Evolutionary conservation across 1,140 invertebrate species (phyloP).

Genomic region (Ruditapes philippinarum): DNA sequence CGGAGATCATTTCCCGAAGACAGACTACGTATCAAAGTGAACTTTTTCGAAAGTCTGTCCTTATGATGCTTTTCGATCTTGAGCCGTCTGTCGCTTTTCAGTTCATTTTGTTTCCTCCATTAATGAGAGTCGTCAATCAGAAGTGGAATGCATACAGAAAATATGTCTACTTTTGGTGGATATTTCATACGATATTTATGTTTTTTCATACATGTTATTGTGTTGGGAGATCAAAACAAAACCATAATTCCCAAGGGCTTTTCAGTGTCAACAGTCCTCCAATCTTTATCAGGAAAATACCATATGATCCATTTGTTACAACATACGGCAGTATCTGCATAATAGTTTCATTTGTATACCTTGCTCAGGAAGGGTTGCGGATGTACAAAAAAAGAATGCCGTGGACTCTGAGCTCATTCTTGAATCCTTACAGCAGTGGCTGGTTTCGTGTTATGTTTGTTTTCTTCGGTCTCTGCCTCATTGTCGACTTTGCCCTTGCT

Average conservation of each 20-base stretch:
- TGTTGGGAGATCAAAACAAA: constrained; percentile 33
- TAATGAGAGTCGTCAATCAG: constrained; percentile 58
- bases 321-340: constrained; percentile 47
- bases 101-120: constrained; percentile 61
- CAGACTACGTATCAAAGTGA: constrained; percentile 23
- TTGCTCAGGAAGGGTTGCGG: constrained; percentile 2
- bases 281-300: constrained; percentile 6
- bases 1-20: constrained; percentile 21
- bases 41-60: constrained; percentile 54
- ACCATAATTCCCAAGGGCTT: not conserved
- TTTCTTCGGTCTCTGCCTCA: constrained; percentile 67
- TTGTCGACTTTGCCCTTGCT: constrained; percentile 69
- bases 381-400: constrained; percentile 22
- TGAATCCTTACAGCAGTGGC: constrained; percentile 44
- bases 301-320: not conserved
- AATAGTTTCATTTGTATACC: constrained; percentile 51
- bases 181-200: constrained; percentile 68
- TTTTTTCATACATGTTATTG: constrained; percentile 60
- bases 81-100: constrained; percentile 59
- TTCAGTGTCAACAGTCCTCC: not conserved
- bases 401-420: not conserved
- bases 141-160: constrained; percentile 69
- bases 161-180: constrained; percentile 57
- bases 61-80: constrained; percentile 67
- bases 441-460: constrained; percentile 69